Percentiles rank a stretch among this genome's conserved stretches.
phyloP scores from a whole-genome alignment of 2,888 invertebrate species.

The Agrochola lota region DNA sequence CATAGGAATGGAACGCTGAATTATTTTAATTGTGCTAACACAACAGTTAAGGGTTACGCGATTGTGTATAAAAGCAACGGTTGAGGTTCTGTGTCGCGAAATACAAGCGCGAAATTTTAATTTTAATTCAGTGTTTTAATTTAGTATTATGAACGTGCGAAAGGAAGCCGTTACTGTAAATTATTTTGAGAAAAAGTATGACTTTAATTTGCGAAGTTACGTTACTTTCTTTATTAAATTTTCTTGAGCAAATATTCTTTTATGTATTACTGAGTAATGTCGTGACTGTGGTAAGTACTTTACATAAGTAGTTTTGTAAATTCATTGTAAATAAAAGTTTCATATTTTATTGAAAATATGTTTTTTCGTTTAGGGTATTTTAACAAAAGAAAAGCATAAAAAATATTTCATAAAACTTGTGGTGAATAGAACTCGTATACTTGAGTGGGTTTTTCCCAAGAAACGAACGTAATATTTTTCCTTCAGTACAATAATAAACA shows the following conservation, averaged over 20 bases:
- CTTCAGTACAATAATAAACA: conserved; percentile 18
- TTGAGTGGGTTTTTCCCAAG: background rate
- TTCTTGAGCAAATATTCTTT: background rate
- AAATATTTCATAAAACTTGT: background rate
- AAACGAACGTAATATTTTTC: conserved; percentile 22
- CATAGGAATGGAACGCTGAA: conserved; percentile 63
- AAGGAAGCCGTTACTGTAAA: conserved; percentile 32
- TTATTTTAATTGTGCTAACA: conserved; percentile 70
- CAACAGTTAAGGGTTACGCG: conserved; percentile 43
- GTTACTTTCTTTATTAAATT: background rate
- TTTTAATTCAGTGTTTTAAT: conserved; percentile 41
- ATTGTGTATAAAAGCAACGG: conserved; percentile 40
- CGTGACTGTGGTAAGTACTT: background rate
- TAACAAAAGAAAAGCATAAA: background rate
- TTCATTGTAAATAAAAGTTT: background rate
- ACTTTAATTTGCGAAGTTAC: conserved; percentile 28
- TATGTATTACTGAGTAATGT: conserved; percentile 1
- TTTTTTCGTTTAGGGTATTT: background rate
- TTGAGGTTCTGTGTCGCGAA: conserved; percentile 35
- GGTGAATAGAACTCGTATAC: background rate
- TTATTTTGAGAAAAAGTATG: conserved; percentile 27
- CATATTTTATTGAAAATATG: background rate
- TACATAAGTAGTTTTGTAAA: background rate
- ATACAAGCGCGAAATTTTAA: conserved; percentile 19
- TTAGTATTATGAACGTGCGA: conserved; percentile 25